These are phyloP conservation scores for Danaus chrysippus DNA, from an alignment of 2,888 invertebrate genomes.

Conservation along the genomic window DNA sequence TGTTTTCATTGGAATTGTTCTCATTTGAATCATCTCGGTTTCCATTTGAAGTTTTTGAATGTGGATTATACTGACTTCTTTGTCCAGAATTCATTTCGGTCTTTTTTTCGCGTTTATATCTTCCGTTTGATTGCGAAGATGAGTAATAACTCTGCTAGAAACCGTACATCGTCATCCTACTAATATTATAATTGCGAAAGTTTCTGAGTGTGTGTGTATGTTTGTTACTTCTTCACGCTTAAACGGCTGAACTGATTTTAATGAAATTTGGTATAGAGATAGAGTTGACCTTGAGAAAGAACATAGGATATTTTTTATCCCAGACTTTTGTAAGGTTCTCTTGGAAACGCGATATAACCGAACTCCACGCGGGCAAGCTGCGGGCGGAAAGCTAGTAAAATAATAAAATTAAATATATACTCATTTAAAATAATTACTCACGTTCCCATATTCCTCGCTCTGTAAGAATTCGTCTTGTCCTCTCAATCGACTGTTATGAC, in stretches of 20 bases:
- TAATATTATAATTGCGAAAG: no score
- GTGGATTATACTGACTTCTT: conserved; percentile 69
- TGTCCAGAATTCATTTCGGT: conserved; percentile 61
- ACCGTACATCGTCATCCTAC: conserved; percentile 6
- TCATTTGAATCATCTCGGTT: conserved; percentile 46
- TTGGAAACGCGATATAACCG: no score
- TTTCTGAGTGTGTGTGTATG: no score
- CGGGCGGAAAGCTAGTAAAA: no score
- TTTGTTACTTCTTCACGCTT: no score
- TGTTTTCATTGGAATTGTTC: conserved; percentile 48
- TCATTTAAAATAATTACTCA: conserved; percentile 42
- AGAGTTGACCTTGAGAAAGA: no score
- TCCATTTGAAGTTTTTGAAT: conserved; percentile 44
- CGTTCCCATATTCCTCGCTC: conserved; percentile 50
- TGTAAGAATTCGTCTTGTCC: conserved; percentile 45
- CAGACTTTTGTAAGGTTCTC: no score
- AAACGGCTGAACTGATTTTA: no score
- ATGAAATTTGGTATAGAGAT: no score
- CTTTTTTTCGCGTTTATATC: conserved; percentile 57
- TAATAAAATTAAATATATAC: conserved; percentile 1
- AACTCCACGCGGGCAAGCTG: no score
- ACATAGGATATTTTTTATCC: no score
- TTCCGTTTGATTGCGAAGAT: conserved; percentile 31
- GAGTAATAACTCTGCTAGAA: conserved; percentile 25
- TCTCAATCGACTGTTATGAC: conserved; percentile 37